These are phyloP conservation scores for Diceros bicornis DNA, from an alignment of 2,797 vertebrate genomes.

Conservation along the genomic window DNA sequence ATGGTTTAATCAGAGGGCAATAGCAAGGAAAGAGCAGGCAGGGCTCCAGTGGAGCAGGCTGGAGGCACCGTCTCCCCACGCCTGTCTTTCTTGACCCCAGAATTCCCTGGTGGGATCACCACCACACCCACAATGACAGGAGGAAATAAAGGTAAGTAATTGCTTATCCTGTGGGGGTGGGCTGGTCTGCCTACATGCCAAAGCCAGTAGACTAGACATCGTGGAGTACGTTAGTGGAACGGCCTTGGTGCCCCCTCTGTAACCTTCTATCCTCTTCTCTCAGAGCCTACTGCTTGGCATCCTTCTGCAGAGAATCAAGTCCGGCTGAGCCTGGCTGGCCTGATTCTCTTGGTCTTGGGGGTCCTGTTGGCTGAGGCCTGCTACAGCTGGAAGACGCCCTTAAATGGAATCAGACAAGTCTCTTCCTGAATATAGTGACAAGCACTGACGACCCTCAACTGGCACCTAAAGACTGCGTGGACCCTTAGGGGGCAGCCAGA, in stretches of 20 bases:
- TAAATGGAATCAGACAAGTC: not conserved
- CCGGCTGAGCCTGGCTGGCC: not conserved
- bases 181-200: not conserved
- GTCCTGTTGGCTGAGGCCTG: not conserved
- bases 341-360: not conserved
- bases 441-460: not conserved
- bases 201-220: not conserved
- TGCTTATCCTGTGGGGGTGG: not conserved
- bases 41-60: not conserved
- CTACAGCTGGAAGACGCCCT: not conserved
- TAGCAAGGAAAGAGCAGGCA: not conserved
- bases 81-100: not conserved
- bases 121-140: not conserved
- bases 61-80: not conserved
- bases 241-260: not conserved
- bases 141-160: not conserved
- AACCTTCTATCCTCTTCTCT: not conserved
- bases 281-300: not conserved
- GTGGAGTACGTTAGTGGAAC: not conserved
- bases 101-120: not conserved
- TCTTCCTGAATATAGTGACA: accelerated
- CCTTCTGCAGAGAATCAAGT: not conserved
- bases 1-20: not conserved
- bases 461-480: not conserved
- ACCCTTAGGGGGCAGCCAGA: not conserved